Percentiles rank a stretch among this genome's conserved stretches.
Evolutionary conservation across 2,113 vertebrate genomes (phyloP).

Genomic region (Grammatotria lemairii): DNA sequence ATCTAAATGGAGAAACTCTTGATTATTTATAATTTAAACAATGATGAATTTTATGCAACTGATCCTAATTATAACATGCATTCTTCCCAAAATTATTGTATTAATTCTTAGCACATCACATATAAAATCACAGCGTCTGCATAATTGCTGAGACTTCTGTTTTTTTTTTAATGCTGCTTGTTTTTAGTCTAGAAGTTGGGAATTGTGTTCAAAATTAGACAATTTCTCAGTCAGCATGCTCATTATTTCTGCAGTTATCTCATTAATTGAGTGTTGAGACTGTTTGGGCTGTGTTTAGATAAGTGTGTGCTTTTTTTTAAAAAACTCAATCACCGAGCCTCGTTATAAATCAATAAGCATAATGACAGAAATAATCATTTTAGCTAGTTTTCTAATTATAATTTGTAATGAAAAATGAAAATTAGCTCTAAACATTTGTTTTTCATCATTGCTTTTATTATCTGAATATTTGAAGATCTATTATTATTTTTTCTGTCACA

Average conservation of each 20-base stretch:
- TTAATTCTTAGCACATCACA: neutral
- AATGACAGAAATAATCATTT: slow-evolving; percentile 21
- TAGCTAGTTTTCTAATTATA: slow-evolving; percentile 3
- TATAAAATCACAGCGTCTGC: neutral
- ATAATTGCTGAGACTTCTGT: neutral
- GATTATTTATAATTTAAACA: neutral
- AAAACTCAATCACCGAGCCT: slow-evolving; percentile 21
- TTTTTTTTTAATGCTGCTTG: neutral
- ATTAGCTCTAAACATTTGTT: neutral
- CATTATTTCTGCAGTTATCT: slow-evolving; percentile 29
- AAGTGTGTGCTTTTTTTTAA: neutral
- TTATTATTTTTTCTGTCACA: neutral
- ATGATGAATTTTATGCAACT: neutral
- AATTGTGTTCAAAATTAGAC: neutral
- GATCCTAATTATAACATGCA: neutral
- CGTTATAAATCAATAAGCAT: slow-evolving; percentile 28
- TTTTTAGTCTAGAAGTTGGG: neutral
- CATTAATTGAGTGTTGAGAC: slow-evolving; percentile 5
- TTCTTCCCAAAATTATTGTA: neutral
- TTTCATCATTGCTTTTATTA: neutral
- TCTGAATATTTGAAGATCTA: neutral
- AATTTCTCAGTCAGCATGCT: neutral
- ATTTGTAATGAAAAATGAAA: neutral
- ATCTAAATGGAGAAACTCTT: neutral
- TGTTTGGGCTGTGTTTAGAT: neutral